phyloP scores from a whole-genome alignment of 2,113 vertebrate species.

The Petrocephalus zakoni region DNA sequence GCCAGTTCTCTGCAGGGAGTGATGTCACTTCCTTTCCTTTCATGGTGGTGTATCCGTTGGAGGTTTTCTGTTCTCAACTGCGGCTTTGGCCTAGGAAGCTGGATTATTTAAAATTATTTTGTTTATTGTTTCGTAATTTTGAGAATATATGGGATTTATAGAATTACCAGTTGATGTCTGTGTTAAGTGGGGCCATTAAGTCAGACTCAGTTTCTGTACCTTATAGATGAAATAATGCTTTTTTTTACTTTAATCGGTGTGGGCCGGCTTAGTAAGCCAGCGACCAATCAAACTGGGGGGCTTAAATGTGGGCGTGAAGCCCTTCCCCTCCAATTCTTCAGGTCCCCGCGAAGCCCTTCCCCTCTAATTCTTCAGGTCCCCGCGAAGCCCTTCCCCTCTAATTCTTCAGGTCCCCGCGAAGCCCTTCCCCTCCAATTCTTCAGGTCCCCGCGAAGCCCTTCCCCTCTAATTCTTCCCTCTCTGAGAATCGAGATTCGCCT shows the following conservation, averaged over 20 bases:
- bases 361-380: no score
- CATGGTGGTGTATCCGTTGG: not conserved
- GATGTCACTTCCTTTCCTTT: not conserved
- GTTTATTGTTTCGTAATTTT: not conserved
- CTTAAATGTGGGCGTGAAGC: not conserved
- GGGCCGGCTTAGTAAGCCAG: not conserved
- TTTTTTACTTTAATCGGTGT: not conserved
- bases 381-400: no score
- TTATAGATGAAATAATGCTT: not conserved
- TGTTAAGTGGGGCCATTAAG: not conserved
- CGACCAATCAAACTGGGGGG: not conserved
- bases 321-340: not conserved
- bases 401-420: not conserved
- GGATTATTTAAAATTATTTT: not conserved
- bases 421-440: not conserved
- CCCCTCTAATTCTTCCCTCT: not conserved
- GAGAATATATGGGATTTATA: not conserved
- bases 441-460: not conserved
- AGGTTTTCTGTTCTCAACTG: not conserved
- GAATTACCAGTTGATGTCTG: not conserved
- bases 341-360: no score
- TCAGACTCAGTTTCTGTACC: not conserved
- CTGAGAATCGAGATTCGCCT: not conserved
- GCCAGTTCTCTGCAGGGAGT: not conserved
- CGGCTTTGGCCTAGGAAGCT: not conserved